Conservation (phyloP, 2,113 vertebrate genomes). For the Pterocles orientalis region DNA sequence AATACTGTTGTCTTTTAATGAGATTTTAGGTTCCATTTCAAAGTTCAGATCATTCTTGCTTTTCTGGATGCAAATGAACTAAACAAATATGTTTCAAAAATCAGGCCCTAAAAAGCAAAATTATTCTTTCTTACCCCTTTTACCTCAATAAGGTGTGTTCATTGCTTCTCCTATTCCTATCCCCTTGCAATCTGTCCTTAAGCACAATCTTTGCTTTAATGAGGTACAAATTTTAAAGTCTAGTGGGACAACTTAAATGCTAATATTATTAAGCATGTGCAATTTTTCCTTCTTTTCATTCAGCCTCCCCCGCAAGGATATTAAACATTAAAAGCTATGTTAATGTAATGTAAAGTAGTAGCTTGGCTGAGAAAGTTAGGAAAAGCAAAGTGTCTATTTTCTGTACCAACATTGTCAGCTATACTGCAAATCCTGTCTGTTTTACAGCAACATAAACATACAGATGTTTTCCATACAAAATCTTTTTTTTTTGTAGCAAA, state of each 20-base stretch:
- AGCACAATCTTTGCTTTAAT: conserved; percentile 25
- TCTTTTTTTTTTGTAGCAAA: neutral
- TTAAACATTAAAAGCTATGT: conserved; percentile 58
- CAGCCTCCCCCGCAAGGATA: conserved; percentile 17
- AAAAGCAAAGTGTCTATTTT: conserved; percentile 7
- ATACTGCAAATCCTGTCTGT: neutral
- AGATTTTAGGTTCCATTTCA: neutral
- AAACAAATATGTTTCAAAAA: neutral
- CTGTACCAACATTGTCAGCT: neutral
- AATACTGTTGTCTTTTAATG: neutral
- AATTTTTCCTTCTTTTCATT: conserved; percentile 52
- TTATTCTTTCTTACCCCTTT: neutral
- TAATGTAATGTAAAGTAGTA: conserved; percentile 34
- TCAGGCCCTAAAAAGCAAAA: neutral
- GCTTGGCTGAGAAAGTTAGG: neutral
- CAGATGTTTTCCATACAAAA: neutral
- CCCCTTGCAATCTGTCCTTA: conserved; percentile 11
- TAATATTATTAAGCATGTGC: conserved; percentile 46
- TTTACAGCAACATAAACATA: conserved; percentile 6
- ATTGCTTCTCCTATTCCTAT: neutral
- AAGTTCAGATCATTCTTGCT: neutral
- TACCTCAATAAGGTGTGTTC: neutral
- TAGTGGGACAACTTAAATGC: conserved; percentile 44
- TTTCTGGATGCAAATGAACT: neutral
- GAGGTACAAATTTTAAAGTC: conserved; percentile 39